Evolutionary conservation across 2,113 vertebrate species (phyloP).

Genomic region (Cinclus mexicanus): DNA sequence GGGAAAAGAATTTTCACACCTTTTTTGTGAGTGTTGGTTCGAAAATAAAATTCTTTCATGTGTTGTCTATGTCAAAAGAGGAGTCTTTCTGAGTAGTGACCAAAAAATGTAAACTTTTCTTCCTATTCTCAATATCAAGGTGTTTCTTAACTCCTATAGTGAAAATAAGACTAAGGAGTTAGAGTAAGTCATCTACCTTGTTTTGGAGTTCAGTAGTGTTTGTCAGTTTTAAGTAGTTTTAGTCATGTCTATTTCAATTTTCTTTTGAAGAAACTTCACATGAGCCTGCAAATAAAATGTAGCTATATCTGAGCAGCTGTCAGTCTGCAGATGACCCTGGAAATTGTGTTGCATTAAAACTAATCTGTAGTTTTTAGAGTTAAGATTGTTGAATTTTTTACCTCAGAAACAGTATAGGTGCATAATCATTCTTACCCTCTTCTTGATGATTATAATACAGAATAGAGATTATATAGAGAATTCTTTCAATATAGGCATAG

Average conservation of each 20-base stretch:
- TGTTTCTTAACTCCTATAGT: not conserved
- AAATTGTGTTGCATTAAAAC: not conserved
- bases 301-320: not conserved
- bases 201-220: not conserved
- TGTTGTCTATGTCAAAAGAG: not conserved
- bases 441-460: not conserved
- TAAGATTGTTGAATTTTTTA: not conserved
- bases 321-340: not conserved
- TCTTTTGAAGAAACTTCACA: not conserved
- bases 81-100: not conserved
- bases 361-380: not conserved
- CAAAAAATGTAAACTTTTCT: not conserved
- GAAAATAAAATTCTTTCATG: not conserved
- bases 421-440: not conserved
- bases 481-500: not conserved
- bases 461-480: no score
- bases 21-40: not conserved
- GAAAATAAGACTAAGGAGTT: not conserved
- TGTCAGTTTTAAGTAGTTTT: not conserved
- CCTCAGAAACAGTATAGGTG: not conserved
- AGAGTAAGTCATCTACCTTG: not conserved
- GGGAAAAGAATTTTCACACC: not conserved
- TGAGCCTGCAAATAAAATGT: not conserved
- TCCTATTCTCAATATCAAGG: not conserved
- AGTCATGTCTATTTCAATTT: not conserved